Conservation (phyloP, 2,888 invertebrate genomes). For the Eupithecia vulgata region DNA sequence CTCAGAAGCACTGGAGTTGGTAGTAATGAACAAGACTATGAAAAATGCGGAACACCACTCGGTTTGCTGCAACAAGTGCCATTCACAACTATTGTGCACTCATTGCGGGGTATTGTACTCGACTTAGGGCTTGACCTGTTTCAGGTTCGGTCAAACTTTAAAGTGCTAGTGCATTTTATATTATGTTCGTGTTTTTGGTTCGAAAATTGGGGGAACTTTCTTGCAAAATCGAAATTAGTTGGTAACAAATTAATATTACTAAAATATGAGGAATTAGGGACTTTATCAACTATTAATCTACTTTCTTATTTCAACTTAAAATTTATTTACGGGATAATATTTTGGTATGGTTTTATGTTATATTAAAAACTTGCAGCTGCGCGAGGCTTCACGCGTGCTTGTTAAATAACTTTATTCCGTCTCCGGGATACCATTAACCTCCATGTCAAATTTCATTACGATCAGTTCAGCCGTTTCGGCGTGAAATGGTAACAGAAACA, state of each 20-base stretch:
- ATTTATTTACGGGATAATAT: too few species aligned
- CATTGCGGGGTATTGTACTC: conserved; percentile 16
- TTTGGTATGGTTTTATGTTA: too few species aligned
- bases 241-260: background rate
- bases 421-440: too few species aligned
- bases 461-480: too few species aligned
- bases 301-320: too few species aligned
- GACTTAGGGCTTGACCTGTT: conserved; percentile 16
- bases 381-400: too few species aligned
- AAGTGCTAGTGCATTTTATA: background rate
- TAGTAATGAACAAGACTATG: conserved; percentile 42
- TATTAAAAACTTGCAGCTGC: too few species aligned
- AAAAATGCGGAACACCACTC: conserved; percentile 39
- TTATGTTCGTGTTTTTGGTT: background rate
- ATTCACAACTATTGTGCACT: conserved; percentile 32
- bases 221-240: background rate
- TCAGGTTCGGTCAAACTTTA: conserved; percentile 11
- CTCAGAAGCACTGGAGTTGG: conserved; percentile 24
- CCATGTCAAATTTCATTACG: too few species aligned
- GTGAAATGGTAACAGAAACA: too few species aligned
- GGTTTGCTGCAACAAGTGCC: conserved; percentile 44
- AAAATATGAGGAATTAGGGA: background rate
- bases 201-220: background rate
- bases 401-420: too few species aligned
- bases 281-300: background rate